Evolutionary conservation across 2,888 invertebrate species (phyloP), one percentile per base, ranked within the genome.

Genomic region (Endomychus coccineus): DNA sequence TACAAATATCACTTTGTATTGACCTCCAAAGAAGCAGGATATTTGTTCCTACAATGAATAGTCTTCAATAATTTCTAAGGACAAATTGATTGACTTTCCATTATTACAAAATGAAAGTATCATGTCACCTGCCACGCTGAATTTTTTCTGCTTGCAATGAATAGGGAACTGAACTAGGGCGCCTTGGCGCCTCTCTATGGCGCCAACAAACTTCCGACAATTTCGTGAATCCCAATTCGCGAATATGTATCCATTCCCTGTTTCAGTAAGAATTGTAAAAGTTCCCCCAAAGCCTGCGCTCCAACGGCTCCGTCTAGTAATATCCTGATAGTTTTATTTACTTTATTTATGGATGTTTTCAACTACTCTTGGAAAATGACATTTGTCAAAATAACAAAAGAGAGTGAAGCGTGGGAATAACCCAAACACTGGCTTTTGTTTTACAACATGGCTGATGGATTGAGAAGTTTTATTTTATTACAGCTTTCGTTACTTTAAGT

Each of bases 181-280:
- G 66, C 66, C 60, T 67, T 64, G 62, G 71, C 71, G 71, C 70
- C 52, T 69, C 67, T 68, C 39, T 45, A 49, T 48, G 55, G 54
- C 55, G 55, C 55, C 55, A 50, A 48, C 46, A 49, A 54, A 53
- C 52, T 56, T 52, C 51, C 52, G 46, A 45, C 48, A 38, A 42
- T 46, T 44, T 45, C 29, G n/a, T 50, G 45, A 42, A 45, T 49
- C 45, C n/a, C n/a, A n/a, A n/a, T n/a, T n/a, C n/a, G n/a, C n/a
- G n/a, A n/a, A n/a, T n/a, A n/a, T n/a, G n/a, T n/a, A n/a, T n/a
- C n/a, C n/a, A n/a, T n/a, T n/a, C n/a, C n/a, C n/a, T n/a, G n/a
- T n/a, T n/a, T n/a, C n/a, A n/a, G n/a, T n/a, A n/a, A n/a, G n/a
- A n/a, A n/a, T n/a, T n/a, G n/a, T n/a, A n/a, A n/a, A n/a, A n/a